A percentile compares a stretch with the other conserved stretches of the same genome.
These are phyloP conservation scores for Theodoxus fluviatilis DNA, from an alignment of 2,888 invertebrate species.

Conservation along the genomic window DNA sequence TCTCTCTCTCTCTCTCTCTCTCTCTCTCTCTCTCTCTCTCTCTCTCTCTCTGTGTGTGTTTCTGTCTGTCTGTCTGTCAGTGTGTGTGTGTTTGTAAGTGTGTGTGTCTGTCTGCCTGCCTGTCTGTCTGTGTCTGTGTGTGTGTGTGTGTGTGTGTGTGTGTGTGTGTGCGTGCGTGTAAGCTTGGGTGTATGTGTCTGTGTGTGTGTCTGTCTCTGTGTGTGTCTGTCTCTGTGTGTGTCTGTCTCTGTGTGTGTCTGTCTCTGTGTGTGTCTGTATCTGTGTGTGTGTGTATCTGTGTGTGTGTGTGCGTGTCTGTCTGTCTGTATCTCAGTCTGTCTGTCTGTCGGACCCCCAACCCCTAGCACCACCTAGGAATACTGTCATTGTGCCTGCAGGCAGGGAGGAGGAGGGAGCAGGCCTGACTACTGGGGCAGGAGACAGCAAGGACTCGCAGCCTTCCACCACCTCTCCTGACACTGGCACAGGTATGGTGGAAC, in stretches of 20 bases:
- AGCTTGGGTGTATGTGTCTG: background rate
- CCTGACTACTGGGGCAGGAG: too few relatives aligned
- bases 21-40: slow-evolving; percentile 17
- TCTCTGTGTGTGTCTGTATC: slow-evolving; percentile 4
- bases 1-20: slow-evolving; percentile 19
- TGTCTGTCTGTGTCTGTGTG: background rate
- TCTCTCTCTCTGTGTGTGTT: background rate
- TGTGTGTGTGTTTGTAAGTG: background rate
- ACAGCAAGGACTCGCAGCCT: too few relatives aligned
- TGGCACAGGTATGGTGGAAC: too few relatives aligned
- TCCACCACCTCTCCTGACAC: too few relatives aligned
- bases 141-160: slow-evolving; percentile 9
- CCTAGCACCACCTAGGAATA: too few relatives aligned
- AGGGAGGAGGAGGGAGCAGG: too few relatives aligned
- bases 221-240: slow-evolving; percentile 19
- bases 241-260: slow-evolving; percentile 15
- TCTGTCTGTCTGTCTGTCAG: slow-evolving; percentile 8
- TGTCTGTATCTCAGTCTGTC: slow-evolving; percentile 6
- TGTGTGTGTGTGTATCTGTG: slow-evolving; percentile 10
- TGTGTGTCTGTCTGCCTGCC: background rate
- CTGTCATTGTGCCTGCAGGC: too few relatives aligned
- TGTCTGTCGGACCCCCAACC: too few relatives aligned
- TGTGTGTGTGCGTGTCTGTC: slow-evolving; percentile 13
- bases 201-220: background rate
- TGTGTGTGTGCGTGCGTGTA: background rate